Evolutionary conservation across 2,888 invertebrate species (phyloP), one percentile per base, ranked within the genome.

Genomic region (Lissocephala sabroskyi): DNA sequence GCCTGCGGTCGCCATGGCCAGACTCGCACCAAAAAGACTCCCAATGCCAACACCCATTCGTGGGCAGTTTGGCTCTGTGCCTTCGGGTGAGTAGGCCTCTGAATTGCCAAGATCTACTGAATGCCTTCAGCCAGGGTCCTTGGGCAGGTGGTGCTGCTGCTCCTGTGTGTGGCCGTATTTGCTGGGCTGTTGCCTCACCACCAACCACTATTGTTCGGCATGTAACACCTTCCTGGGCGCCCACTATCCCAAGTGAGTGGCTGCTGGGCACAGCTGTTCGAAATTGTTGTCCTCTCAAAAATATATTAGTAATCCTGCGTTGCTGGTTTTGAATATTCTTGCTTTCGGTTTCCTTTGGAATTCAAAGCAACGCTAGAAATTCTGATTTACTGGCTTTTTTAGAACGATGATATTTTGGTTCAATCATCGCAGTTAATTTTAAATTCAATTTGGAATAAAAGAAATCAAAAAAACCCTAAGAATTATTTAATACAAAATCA

Each of bases 171-270:
- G 41, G 28, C 65, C 68, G 0, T 65, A 65, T 26, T 11, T 56
- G 14, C 19, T 45, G 42, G n/a, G 49, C 2, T 46, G 43, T 18
- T 68, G 62, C 40, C 46, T 40, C 23, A 54, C 43, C 13, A 65
- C 62, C 5, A 49, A 37, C 16, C 70, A 73, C 40, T 68, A 65
- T 36, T 65, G 73, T 36, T 6, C 33, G 10, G 23, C 28, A 9
- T 73, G 73, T 44, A 35, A 49, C 1, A 60, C 49, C 13, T 71
- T 49, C 35, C 26, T 66, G 36, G 73, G 73, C 6, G 17, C 73
- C 10, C 35, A 65, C 23, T 56, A 52, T 41, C 49, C 67, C 17
- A 5, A n/a, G n/a, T n/a, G n/a, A n/a, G n/a, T n/a, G n/a, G n/a
- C n/a, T n/a, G n/a, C n/a, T n/a, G n/a, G n/a, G n/a, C n/a, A n/a